Evolutionary conservation across 1,140 invertebrate species (phyloP).

Genomic region (Trachelipus rathkii): DNA sequence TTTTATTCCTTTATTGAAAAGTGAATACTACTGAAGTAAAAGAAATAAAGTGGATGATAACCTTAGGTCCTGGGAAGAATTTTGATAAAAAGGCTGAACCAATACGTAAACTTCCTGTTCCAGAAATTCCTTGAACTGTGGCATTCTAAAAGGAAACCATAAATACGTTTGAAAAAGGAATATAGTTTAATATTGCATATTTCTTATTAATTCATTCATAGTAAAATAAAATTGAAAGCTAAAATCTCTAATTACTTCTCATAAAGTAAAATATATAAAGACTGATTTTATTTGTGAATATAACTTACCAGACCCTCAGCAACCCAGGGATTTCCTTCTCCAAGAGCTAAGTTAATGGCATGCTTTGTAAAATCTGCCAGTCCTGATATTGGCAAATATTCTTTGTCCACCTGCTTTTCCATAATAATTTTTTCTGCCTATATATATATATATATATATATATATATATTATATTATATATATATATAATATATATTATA

Average conservation of each 20-base stretch:
- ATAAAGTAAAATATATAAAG: constrained; percentile 5
- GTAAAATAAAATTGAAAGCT: not conserved
- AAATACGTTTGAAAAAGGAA: not conserved
- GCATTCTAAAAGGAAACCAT: constrained; percentile 36
- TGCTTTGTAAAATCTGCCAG: constrained; percentile 71
- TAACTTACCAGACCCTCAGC: constrained; percentile 67
- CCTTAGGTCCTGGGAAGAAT: constrained; percentile 77
- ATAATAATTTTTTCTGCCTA: constrained; percentile 70
- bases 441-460: not conserved
- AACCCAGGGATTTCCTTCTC: constrained; percentile 70
- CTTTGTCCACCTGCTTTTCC: constrained; percentile 78
- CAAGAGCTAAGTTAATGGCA: constrained; percentile 82
- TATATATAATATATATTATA: too few species aligned
- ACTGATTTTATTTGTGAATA: not conserved
- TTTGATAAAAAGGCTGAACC: constrained; percentile 84
- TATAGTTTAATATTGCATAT: not conserved
- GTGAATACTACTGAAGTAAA: too few species aligned
- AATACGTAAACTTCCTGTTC: constrained; percentile 91
- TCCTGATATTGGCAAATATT: constrained; percentile 92
- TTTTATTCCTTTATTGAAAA: too few species aligned
- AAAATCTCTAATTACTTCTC: not conserved
- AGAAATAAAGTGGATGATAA: not conserved
- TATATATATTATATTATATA: too few species aligned
- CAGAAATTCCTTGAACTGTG: constrained; percentile 69
- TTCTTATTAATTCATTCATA: not conserved